A percentile compares a stretch with the other conserved stretches of the same genome.
phyloP scores from a whole-genome alignment of 2,888 invertebrate genomes.

The Nomada fucata region DNA sequence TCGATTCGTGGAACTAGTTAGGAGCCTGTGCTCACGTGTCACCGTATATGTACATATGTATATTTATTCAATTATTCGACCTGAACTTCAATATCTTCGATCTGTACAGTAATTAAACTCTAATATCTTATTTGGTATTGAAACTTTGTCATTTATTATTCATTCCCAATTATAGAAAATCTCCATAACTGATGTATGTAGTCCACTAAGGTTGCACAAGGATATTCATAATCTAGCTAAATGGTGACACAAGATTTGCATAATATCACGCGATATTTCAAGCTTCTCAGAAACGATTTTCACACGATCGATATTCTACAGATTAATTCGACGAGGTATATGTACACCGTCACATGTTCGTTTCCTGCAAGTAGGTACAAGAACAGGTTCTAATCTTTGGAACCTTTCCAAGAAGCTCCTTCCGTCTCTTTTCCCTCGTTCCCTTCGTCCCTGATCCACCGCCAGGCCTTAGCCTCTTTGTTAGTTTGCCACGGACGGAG shows the following conservation, averaged over 20 bases:
- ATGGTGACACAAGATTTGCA: not conserved
- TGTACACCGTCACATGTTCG: not conserved
- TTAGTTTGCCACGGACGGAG: conserved; percentile 29
- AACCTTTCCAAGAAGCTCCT: conserved; percentile 61
- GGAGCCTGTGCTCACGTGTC: too few species aligned
- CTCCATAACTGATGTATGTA: too few species aligned
- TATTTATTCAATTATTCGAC: too few species aligned
- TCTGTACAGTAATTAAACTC: too few species aligned
- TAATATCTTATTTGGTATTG: too few species aligned
- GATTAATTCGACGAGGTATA: conserved; percentile 31
- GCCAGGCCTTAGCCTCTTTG: conserved; percentile 50
- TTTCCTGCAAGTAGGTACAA: conserved; percentile 21
- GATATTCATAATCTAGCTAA: not conserved
- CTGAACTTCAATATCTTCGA: too few species aligned
- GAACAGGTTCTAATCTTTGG: conserved; percentile 66
- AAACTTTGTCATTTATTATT: not conserved
- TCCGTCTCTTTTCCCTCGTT: conserved; percentile 26
- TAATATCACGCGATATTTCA: not conserved
- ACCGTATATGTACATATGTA: too few species aligned
- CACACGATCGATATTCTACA: not conserved
- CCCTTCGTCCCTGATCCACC: conserved; percentile 17
- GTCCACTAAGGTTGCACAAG: not conserved
- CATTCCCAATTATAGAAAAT: not conserved
- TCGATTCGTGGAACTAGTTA: too few species aligned
- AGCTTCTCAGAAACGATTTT: not conserved